Conservation (phyloP, 2,888 invertebrate species). For the Chalcis sispes region DNA sequence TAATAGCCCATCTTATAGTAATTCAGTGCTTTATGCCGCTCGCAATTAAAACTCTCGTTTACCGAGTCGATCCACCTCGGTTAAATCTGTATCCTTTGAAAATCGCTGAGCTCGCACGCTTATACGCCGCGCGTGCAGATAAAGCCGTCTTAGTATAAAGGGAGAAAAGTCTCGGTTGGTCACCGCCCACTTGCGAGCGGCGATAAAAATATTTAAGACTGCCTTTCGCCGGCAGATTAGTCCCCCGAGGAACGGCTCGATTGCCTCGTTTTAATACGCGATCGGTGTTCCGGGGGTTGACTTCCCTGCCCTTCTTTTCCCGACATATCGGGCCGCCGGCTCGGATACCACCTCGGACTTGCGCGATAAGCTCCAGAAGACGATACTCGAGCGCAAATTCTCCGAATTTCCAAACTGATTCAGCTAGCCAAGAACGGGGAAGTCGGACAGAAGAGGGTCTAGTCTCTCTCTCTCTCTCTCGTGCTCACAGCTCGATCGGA, state of each 20-base stretch:
- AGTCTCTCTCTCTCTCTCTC: constrained; percentile 1
- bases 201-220: constrained; percentile 13
- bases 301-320: not conserved
- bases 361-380: constrained; percentile 16
- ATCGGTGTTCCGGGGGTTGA: not conserved
- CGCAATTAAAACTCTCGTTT: constrained; percentile 32
- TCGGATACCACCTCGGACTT: not conserved
- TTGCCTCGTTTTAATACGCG: constrained; percentile 31
- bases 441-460: not conserved
- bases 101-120: not conserved
- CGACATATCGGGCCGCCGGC: not conserved
- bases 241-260: constrained; percentile 15
- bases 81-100: constrained; percentile 18
- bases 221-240: not conserved
- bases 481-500: constrained; percentile 5
- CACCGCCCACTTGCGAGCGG: not conserved
- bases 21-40: constrained; percentile 20
- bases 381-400: constrained; percentile 61
- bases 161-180: not conserved
- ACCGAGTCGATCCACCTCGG: not conserved
- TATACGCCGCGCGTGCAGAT: not conserved
- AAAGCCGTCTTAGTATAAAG: not conserved
- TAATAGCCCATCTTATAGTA: constrained; percentile 12
- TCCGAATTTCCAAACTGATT: constrained; percentile 67
- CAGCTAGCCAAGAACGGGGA: constrained; percentile 61